Conservation (phyloP, 2,797 vertebrate genomes). For the Myotis pilosus region DNA sequence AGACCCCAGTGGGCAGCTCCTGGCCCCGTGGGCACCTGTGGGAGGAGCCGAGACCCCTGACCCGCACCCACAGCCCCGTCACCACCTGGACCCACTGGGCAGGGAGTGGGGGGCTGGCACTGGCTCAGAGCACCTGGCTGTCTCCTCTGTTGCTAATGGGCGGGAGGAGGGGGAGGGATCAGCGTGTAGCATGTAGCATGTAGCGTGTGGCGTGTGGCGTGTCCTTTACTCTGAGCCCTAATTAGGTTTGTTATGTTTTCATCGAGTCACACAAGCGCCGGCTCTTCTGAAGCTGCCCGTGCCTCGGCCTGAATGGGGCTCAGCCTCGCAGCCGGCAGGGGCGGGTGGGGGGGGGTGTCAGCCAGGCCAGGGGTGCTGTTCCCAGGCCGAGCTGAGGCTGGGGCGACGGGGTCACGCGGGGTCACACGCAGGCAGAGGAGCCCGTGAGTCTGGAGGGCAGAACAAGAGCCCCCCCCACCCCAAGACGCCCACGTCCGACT, state of each 20-base stretch:
- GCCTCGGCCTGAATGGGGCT: rapidly evolving
- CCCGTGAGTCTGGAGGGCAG: not conserved
- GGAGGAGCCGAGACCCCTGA: not conserved
- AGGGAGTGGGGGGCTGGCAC: not conserved
- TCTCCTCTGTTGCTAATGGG: constrained; percentile 48
- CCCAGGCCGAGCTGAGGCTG: not conserved
- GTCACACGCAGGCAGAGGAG: not conserved
- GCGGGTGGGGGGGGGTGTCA: rapidly evolving
- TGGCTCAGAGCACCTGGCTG: constrained; percentile 42
- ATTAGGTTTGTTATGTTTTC: not conserved
- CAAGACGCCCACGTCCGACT: rapidly evolving
- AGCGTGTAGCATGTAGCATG: not conserved
- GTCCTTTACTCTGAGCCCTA: constrained; percentile 37
- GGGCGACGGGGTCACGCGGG: rapidly evolving
- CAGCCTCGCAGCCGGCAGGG: not conserved
- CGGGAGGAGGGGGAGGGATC: not conserved
- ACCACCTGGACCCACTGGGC: not conserved
- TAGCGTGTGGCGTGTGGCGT: rapidly evolving
- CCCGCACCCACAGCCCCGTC: rapidly evolving
- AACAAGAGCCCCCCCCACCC: not conserved
- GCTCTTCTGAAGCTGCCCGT: rapidly evolving
- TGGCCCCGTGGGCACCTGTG: rapidly evolving
- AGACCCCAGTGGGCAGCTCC: rapidly evolving
- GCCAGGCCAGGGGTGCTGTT: not conserved
- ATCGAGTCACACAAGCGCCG: not conserved